These are phyloP conservation scores for Parazoanthus atlanticus DNA, from an alignment of 92 coral and sea anemone genomes.

Conservation along the genomic window DNA sequence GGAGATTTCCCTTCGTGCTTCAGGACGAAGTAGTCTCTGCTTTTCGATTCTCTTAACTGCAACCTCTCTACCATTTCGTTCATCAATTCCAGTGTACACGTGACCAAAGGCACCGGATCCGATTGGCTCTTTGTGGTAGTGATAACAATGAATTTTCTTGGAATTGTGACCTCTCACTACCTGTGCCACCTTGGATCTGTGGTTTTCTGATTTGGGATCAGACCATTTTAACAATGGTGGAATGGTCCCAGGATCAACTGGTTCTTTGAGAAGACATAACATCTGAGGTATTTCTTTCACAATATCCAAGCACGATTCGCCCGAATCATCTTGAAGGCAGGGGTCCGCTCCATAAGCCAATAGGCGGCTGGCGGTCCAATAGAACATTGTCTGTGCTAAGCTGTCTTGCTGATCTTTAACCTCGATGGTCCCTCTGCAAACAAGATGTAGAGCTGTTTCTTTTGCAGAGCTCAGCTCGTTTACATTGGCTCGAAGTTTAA, in stretches of 20 bases:
- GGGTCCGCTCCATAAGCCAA: constrained; percentile 32
- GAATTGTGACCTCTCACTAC: constrained; percentile 27
- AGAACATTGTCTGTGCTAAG: constrained; percentile 14
- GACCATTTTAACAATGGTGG: constrained; percentile 38
- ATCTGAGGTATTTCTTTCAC: constrained; percentile 5
- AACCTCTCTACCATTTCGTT: constrained; percentile 42
- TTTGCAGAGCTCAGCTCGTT: neutral
- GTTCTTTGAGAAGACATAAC: constrained; percentile 12
- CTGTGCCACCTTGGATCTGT: constrained; percentile 33
- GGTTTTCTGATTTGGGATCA: constrained; percentile 36
- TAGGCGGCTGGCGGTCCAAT: constrained; percentile 36
- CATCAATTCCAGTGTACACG: constrained; percentile 45
- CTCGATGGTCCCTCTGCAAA: neutral
- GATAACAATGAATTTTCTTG: constrained; percentile 25
- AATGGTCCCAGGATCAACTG: neutral
- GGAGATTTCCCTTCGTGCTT: constrained; percentile 37
- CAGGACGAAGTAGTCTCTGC: constrained; percentile 35
- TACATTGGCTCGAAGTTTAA: constrained; percentile 27
- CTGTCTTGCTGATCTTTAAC: neutral
- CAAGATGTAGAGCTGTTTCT: constrained; percentile 33
- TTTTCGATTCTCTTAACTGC: constrained; percentile 52
- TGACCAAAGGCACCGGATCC: constrained; percentile 44
- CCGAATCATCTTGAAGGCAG: neutral
- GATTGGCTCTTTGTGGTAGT: constrained; percentile 37
- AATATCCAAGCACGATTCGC: constrained; percentile 12